Evolutionary conservation across 1,140 invertebrate species (phyloP), one percentile per base, ranked within the genome.

Genomic region (Musca vetustissima): DNA sequence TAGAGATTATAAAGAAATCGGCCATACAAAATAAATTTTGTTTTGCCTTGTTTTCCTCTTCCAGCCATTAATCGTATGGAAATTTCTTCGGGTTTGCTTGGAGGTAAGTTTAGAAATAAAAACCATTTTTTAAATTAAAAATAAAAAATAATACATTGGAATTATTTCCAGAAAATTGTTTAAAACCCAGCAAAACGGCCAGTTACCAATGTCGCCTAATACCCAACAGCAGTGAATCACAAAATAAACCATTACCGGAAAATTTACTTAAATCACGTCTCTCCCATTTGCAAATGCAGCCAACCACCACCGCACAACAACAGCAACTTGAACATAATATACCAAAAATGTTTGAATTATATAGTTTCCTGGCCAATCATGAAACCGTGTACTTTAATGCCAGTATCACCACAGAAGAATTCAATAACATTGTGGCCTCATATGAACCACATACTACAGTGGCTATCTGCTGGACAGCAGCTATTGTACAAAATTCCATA

Each of bases 61-160:
- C 1, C 25, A 82, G 80, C 77, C 21, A 74, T 80, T 66, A 79
- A 82, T 70, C 72, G 75, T 7, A 74, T 82, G 77, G 79, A 76
- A 57, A 64, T 81, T 6, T 21, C 61, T 7, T 36, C 57, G 3
- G 77, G 79, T 13, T 73, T 76, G 50, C 72, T 75, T 19, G 79
- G 76, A 25, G 70, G 72, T 73, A 69, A 21, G 59, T 64, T 66
- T 49, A 2, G 14, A 47, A 32, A 43, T 11, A 6, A n/a, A n/a
- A 7, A 43, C 36, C 36, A 13, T 43, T 22, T 59, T 14, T n/a
- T n/a, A n/a, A n/a, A n/a, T n/a, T n/a, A n/a, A n/a, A n/a, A n/a
- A n/a, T n/a, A n/a, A n/a, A 69, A 43, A 49, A 61, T 17, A 24
- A 53, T 50, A 47, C 9, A 19, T 17, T 70, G 19, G 21, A 24